Evolutionary conservation across 2,888 invertebrate genomes (phyloP), one percentile per base, ranked within the genome.

Genomic region (Orchesella flavescens): DNA sequence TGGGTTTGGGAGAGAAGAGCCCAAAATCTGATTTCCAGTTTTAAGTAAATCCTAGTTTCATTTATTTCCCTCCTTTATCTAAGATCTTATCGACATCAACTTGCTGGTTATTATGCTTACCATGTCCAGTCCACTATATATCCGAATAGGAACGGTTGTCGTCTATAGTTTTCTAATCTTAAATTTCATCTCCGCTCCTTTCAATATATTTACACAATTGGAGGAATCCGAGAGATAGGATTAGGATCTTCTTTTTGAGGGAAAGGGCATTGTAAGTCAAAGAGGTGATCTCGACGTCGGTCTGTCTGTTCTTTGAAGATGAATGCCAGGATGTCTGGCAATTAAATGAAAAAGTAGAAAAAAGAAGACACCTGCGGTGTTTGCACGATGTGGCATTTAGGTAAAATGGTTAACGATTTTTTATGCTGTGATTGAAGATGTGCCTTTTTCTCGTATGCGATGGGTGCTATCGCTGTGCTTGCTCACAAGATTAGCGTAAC

Each of bases 251-350:
- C 49, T 23, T 77, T 24, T 65, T 10, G 15, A 34, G 55, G 44
- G 66, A 66, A 69, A 68, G 81, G 81, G 68, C 59, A 69, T 81
- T 53, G 69, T 46, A 19, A 68, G 49, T 61, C 44, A 43, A 17
- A 34, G 76, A 68, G 63, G 21, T 19, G 61, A 23, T 17, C 55
- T 34, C 69, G 77, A 49, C 78, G 83, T 83, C 83, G 83, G 68
- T 83, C 68, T 83, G 83, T 83, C 83, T 83, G 78, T 73, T 78
- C 73, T 34, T 61, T 34, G 44, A 81, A 83, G 71, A 83, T 77
- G 65, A 83, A 83, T 83, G 78, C 73, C 77, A 73, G 83, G 68
- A 78, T 78, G 83, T 83, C 78, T 78, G 44, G 73, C 78, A 83
- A 74, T 78, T 77, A 78, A 78, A 78, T 59, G 73, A 81, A 75